Base-by-base conservation (phyloP, 2,888 invertebrate genomes). In the Sphaeridia pumilis region DNA sequence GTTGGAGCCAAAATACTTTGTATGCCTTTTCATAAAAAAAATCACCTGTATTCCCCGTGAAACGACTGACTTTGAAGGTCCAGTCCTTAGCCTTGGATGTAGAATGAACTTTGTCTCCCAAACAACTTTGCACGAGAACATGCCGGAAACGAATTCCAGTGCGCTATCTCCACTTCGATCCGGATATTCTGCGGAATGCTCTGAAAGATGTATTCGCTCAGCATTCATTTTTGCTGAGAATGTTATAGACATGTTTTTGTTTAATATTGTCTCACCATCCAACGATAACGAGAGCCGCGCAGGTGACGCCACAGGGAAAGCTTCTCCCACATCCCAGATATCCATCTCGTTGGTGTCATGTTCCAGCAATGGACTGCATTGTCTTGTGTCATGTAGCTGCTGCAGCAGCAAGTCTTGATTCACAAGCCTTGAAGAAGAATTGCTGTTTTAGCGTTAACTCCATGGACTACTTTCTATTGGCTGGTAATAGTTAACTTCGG, bases 121-220 rank as follows among this genome's bases (percentile, higher is more conserved):
- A 2, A 84, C 80, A n/a, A 80, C 76, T 3, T 78, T 77, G 68
- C 86, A 87, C 38, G 80, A 76, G 69, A 86, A 86, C 68, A 78
- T 76, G 2, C 85, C 86, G 0, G 81, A 49, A 34, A 41, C 42
- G 36, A 56, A 56, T 26, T 54, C 52, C n/a, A 27, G 24, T 2
- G 21, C 34, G 14, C 46, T 52, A 20, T 52, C 52, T n/a, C 31
- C 21, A 7, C 27, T 21, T 42, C 38, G 52, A 21, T 31, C 41
- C 14, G 28, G 24, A 20, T 27, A 22, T 10, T 52, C 46, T 4
- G 2, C 27, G 34, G n/a, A 45, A 4, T 42, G 24, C 20, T 12
- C 7, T 7, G 20, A n/a, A 38, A 4, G n/a, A 17, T 17, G 7
- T 38, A 7, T 17, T 10, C 20, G 7, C 20, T 21, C 41, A n/a